These are phyloP conservation scores for Lochmaea capreae DNA, from an alignment of 2,888 invertebrate genomes.

Conservation along the genomic window DNA sequence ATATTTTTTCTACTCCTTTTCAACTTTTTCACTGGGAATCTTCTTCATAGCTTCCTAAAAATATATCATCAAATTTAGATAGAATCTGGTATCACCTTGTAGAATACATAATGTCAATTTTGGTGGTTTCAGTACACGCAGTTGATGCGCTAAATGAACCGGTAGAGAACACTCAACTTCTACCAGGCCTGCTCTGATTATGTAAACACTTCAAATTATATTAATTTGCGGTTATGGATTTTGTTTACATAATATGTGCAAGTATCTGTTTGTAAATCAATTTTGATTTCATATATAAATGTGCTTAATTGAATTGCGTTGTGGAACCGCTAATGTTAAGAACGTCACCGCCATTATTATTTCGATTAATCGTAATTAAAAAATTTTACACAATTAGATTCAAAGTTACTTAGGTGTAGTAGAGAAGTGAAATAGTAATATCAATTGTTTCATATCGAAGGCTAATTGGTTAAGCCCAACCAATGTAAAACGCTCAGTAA, in stretches of 20 bases:
- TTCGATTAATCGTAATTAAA: too few species aligned
- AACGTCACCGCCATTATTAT: neutral
- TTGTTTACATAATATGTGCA: constrained; percentile 11
- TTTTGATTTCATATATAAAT: neutral
- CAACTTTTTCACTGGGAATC: too few species aligned
- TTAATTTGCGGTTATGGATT: constrained; percentile 36
- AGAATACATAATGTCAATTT: constrained; percentile 14
- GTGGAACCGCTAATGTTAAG: neutral
- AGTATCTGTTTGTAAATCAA: constrained; percentile 9
- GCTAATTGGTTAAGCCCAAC: too few species aligned
- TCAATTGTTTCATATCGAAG: too few species aligned
- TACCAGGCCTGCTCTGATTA: constrained; percentile 37
- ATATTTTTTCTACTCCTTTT: too few species aligned
- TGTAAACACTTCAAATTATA: constrained; percentile 46
- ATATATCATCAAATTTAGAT: too few species aligned
- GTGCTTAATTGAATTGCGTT: constrained; percentile 13
- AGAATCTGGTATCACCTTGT: neutral
- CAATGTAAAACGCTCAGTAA: too few species aligned
- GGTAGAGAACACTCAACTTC: constrained; percentile 51
- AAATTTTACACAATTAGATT: too few species aligned
- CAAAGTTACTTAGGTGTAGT: too few species aligned
- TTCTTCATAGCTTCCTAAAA: too few species aligned
- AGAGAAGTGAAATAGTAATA: too few species aligned
- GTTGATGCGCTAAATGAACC: constrained; percentile 53
- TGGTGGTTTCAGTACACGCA: constrained; percentile 21